Percentiles rank a stretch among this genome's conserved stretches.
Conservation (phyloP, 64 coral and sea anemone genomes). For the Pocillopora verrucosa region DNA sequence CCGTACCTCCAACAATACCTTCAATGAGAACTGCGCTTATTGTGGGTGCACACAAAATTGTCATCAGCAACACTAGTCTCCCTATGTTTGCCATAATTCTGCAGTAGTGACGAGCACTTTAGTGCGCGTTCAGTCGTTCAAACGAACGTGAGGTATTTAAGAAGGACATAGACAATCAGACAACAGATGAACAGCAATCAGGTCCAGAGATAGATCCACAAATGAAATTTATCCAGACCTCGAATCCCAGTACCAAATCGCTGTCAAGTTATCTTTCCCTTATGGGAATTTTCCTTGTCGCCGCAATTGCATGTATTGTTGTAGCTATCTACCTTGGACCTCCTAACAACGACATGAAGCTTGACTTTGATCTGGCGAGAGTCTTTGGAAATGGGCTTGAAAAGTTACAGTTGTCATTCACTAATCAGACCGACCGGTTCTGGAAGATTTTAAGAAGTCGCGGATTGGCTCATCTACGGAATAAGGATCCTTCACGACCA, state of each 20-base stretch:
- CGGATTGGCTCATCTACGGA: slow-evolving; percentile 48
- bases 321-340: neutral
- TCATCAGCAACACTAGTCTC: neutral
- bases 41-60: neutral
- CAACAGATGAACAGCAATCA: no score
- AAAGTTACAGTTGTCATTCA: slow-evolving; percentile 35
- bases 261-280: neutral
- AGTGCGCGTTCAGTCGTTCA: no score
- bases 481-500: slow-evolving; percentile 39
- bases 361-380: slow-evolving; percentile 17
- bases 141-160: no score
- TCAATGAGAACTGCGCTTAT: neutral
- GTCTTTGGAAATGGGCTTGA: slow-evolving; percentile 40
- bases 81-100: neutral
- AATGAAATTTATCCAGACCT: no score
- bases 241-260: no score
- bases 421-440: slow-evolving; percentile 53
- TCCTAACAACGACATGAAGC: neutral
- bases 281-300: no score
- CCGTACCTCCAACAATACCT: no score
- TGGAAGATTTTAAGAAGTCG: slow-evolving; percentile 71
- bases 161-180: no score
- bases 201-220: no score
- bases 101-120: no score
- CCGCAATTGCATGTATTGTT: neutral